phyloP scores from a whole-genome alignment of 2,113 vertebrate genomes.

The Anoplopoma fimbria region DNA sequence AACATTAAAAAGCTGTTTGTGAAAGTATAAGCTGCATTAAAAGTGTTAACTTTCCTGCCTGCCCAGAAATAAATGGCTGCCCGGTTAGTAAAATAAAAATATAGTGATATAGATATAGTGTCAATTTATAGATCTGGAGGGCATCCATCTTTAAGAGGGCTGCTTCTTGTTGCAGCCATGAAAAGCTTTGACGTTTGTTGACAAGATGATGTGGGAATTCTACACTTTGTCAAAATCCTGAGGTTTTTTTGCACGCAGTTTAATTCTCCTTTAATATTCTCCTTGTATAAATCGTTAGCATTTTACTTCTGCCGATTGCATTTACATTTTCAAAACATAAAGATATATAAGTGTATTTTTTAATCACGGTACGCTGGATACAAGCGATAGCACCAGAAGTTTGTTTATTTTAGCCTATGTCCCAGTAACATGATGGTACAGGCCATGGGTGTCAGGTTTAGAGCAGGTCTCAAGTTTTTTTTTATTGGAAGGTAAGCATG shows the following conservation, averaged over 20 bases:
- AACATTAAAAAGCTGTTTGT: conserved; percentile 10
- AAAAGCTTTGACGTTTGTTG: conserved; percentile 72
- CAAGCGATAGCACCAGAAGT: background rate
- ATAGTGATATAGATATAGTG: background rate
- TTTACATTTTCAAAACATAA: background rate
- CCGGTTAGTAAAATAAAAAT: background rate
- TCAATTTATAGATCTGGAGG: background rate
- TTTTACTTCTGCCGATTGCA: background rate
- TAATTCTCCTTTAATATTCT: no score
- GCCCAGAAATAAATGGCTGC: background rate
- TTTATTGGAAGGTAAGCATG: background rate
- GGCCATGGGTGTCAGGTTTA: background rate
- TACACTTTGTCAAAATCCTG: conserved; percentile 77
- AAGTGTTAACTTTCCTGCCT: background rate
- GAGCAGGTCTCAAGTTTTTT: background rate
- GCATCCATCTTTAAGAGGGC: conserved; percentile 24
- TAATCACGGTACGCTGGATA: background rate
- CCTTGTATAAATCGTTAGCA: no score
- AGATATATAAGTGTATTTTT: background rate
- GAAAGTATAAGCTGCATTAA: background rate
- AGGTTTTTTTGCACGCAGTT: conserved; percentile 44
- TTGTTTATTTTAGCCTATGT: background rate
- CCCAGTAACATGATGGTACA: background rate
- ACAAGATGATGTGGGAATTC: conserved; percentile 81
- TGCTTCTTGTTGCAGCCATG: conserved; percentile 80